Conservation (phyloP, 2,888 invertebrate species). For the Ornithoptera alexandrae region DNA sequence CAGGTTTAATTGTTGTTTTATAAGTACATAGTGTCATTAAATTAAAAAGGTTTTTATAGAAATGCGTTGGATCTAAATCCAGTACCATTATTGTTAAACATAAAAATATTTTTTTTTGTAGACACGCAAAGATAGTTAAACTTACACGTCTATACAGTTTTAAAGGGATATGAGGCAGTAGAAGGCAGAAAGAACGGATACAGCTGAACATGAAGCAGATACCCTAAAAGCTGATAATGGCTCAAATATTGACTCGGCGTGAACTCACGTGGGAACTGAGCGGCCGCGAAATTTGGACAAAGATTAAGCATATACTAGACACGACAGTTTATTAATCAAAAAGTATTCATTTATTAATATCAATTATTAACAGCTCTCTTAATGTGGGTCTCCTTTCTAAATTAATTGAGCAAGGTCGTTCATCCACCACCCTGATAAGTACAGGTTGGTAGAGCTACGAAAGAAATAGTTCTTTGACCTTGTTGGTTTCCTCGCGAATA, state of each 20-base stretch:
- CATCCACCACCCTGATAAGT: too few relatives aligned
- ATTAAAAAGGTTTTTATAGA: too few relatives aligned
- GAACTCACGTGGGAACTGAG: conserved; percentile 39
- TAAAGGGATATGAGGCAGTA: neutral
- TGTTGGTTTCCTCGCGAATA: too few relatives aligned
- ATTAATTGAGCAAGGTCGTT: too few relatives aligned
- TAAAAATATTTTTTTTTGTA: neutral
- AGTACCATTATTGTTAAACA: too few relatives aligned
- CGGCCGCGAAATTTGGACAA: conserved; percentile 28
- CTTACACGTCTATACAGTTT: neutral
- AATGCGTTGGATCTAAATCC: too few relatives aligned
- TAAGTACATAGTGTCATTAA: too few relatives aligned
- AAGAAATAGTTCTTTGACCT: too few relatives aligned
- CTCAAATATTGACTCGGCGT: conserved; percentile 35
- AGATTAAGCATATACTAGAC: conserved; percentile 13
- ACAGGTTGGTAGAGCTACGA: too few relatives aligned
- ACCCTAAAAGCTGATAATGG: conserved; percentile 38
- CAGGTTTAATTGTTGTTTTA: too few relatives aligned
- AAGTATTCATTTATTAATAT: neutral
- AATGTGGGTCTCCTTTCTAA: too few relatives aligned
- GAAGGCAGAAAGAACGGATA: conserved; percentile 31
- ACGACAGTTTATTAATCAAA: neutral
- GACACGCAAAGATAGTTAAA: neutral
- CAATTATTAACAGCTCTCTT: neutral
- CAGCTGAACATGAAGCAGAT: conserved; percentile 24